A percentile compares a stretch with the other conserved stretches of the same genome.
These are phyloP conservation scores for Alsophila aescularia DNA, from an alignment of 2,888 invertebrate genomes.

Conservation along the genomic window DNA sequence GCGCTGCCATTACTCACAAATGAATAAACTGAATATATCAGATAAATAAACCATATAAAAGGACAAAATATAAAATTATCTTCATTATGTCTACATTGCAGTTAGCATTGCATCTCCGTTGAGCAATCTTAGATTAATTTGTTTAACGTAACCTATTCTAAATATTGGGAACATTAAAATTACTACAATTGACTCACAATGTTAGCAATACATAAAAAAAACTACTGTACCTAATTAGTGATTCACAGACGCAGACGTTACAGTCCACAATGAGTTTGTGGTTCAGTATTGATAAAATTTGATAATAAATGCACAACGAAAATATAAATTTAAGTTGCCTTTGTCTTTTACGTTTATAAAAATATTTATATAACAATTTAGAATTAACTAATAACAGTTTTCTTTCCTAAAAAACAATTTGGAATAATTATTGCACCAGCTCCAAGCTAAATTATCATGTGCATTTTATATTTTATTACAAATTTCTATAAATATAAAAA, in stretches of 20 bases:
- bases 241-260: slow-evolving; percentile 72
- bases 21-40: slow-evolving; percentile 74
- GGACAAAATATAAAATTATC: slow-evolving; percentile 75
- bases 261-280: slow-evolving; percentile 80
- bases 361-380: slow-evolving; percentile 82
- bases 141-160: slow-evolving; percentile 79
- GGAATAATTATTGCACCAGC: slow-evolving; percentile 83
- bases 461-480: slow-evolving; percentile 63
- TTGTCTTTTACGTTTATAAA: slow-evolving; percentile 82
- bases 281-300: slow-evolving; percentile 72
- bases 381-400: slow-evolving; percentile 79
- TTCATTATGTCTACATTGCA: slow-evolving; percentile 73
- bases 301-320: slow-evolving; percentile 84
- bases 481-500: slow-evolving; percentile 69
- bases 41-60: slow-evolving; percentile 77
- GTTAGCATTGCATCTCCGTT: slow-evolving; percentile 81
- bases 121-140: slow-evolving; percentile 82
- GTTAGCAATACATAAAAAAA: slow-evolving; percentile 76
- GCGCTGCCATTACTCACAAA: slow-evolving; percentile 83
- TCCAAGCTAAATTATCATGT: slow-evolving; percentile 78
- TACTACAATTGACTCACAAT: slow-evolving; percentile 83
- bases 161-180: slow-evolving; percentile 80
- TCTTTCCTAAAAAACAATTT: slow-evolving; percentile 68
- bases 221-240: slow-evolving; percentile 66
- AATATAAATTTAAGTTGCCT: slow-evolving; percentile 80